Percentiles rank a stretch among this genome's conserved stretches.
These are phyloP conservation scores for Jacana jacana DNA, from an alignment of 2,113 vertebrate genomes.

Conservation along the genomic window DNA sequence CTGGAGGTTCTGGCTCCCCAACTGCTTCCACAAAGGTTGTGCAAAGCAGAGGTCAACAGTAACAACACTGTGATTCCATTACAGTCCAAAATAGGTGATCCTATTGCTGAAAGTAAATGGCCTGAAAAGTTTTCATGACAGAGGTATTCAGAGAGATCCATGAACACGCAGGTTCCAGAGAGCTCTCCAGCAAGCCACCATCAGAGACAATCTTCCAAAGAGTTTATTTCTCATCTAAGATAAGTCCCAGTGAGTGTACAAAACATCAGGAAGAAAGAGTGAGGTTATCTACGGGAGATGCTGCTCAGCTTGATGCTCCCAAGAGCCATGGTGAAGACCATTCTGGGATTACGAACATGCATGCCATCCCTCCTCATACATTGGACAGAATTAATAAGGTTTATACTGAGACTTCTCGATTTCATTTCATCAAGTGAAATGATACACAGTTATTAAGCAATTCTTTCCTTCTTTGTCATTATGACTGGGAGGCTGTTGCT, in stretches of 20 bases:
- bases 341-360: neutral
- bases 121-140: neutral
- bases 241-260: neutral
- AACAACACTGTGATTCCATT: neutral
- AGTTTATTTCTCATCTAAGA: neutral
- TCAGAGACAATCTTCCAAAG: neutral
- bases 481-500: neutral
- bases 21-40: neutral
- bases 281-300: neutral
- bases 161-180: neutral
- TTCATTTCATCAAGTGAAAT: neutral
- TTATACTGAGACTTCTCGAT: neutral
- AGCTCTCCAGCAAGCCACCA: neutral
- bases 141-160: neutral
- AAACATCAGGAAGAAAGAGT: neutral
- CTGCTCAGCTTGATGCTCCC: neutral
- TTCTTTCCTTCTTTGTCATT: neutral
- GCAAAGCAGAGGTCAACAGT: neutral
- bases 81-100: neutral
- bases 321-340: neutral
- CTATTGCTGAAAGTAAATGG: neutral
- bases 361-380: neutral
- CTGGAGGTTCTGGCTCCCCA: neutral
- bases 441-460: neutral
- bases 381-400: neutral